Evolutionary conservation across 2,113 vertebrate genomes (phyloP).

Genomic region (Austrofundulus limnaeus): DNA sequence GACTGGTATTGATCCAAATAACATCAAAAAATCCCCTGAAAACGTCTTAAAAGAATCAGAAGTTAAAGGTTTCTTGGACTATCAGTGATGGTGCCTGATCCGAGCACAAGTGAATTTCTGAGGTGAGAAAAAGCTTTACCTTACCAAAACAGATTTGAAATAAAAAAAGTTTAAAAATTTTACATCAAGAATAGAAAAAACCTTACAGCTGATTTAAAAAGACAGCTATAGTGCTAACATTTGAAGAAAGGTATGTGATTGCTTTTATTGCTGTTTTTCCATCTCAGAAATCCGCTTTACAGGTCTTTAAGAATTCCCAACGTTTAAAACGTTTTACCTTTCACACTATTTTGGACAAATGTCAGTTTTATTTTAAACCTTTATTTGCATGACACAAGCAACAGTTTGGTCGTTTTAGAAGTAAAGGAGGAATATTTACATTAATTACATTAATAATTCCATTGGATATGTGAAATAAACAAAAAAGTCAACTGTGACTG

Average conservation of each 20-base stretch:
- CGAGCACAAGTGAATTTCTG: neutral
- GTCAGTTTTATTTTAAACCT: too few relatives aligned
- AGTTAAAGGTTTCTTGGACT: neutral
- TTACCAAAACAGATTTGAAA: neutral
- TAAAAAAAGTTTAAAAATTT: neutral
- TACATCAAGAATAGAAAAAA: neutral
- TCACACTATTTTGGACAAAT: too few relatives aligned
- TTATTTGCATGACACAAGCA: too few relatives aligned
- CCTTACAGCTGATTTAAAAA: too few relatives aligned
- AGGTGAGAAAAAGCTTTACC: constrained; percentile 9
- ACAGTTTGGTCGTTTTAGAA: neutral
- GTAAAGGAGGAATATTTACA: neutral
- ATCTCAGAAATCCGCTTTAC: too few relatives aligned
- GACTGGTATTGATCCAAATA: neutral
- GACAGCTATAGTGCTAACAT: too few relatives aligned
- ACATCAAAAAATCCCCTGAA: constrained; percentile 4
- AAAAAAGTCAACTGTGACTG: neutral
- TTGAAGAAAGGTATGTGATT: too few relatives aligned
- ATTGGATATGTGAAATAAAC: neutral
- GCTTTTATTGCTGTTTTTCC: too few relatives aligned
- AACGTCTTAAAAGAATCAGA: constrained; percentile 8
- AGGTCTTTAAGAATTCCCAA: too few relatives aligned
- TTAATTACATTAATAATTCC: neutral
- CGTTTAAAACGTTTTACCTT: too few relatives aligned
- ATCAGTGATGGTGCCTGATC: neutral